phyloP scores from a whole-genome alignment of 2,888 invertebrate species.

The Stegophylla sp. region DNA sequence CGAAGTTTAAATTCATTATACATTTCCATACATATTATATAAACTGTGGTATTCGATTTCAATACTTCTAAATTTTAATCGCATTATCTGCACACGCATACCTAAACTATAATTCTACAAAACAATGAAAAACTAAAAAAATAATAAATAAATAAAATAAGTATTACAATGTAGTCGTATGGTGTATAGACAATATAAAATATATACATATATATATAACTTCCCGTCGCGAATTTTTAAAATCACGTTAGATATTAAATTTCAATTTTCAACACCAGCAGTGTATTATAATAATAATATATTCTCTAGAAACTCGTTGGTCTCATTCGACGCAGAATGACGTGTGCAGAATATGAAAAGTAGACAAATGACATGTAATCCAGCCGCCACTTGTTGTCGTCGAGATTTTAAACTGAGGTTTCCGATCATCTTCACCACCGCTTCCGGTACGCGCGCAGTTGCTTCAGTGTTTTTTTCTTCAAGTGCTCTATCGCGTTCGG shows the following conservation, averaged over 20 bases:
- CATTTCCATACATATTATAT: background rate
- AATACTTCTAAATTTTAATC: background rate
- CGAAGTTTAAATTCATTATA: background rate
- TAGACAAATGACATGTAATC: conserved; percentile 10
- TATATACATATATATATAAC: no score
- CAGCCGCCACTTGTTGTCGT: background rate
- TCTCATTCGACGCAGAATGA: background rate
- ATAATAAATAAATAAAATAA: no score
- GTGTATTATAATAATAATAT: no score
- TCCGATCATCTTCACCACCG: conserved; percentile 33
- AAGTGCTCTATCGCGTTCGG: conserved; percentile 27
- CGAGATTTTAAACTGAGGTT: conserved; percentile 8
- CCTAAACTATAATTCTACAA: background rate
- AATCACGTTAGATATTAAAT: background rate
- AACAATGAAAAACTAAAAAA: background rate
- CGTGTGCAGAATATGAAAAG: no score
- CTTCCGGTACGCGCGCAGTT: conserved; percentile 30
- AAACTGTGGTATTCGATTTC: background rate
- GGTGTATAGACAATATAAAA: no score
- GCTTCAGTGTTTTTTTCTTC: conserved; percentile 24
- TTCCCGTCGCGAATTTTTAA: background rate
- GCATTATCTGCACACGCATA: background rate
- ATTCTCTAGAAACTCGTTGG: conserved; percentile 7
- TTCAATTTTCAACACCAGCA: background rate
- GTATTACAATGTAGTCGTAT: no score